Evolutionary conservation across 2,888 invertebrate genomes (phyloP), one percentile per base, ranked within the genome.

Genomic region (Drosophila eohydei): DNA sequence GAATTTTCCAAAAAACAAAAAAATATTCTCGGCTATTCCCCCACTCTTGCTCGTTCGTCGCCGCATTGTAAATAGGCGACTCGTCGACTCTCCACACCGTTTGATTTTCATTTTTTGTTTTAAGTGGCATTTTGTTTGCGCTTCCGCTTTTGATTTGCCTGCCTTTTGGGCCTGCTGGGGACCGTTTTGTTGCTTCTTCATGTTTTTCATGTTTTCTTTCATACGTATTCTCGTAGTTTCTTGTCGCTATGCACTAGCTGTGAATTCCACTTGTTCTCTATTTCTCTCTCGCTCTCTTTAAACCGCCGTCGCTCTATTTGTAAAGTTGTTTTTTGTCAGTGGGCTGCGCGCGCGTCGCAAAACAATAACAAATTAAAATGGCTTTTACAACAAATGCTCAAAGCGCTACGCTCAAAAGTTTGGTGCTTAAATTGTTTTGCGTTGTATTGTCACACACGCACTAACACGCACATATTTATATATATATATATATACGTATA

Each of bases 1-100:
- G 84, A 84, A 88, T 84, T 88, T 88, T 84, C 84, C 87, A 85
- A 83, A 83, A 88, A 86, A 72, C 64, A 50, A n/a, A 26, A 12
- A 36, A n/a, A 40, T 14, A 46, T 64, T 80, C 73, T 83, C 63
- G 57, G 54, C 70, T 80, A 58, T 84, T 57, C 51, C 54, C 48
- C 55, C 12, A 32, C 46, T 34, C 38, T 3, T 34, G 30, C 9
- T 21, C 48, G 36, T 54, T 61, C 30, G 46, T 51, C 34, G 32
- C 28, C 41, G 40, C 59, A 36, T 30, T 34, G 64, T 65, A 64
- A 74, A 69, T 74, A 64, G 64, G 64, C 74, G 56, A 61, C 55
- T 78, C 64, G 76, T 65, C 57, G 69, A 60, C 74, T 63, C 57
- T 61, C 34, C 34, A 51, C 38, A 50, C 60, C 38, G 26, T 40